Base-by-base conservation (phyloP, 2,888 invertebrate genomes). In the Lamellibrachia satsuma region DNA sequence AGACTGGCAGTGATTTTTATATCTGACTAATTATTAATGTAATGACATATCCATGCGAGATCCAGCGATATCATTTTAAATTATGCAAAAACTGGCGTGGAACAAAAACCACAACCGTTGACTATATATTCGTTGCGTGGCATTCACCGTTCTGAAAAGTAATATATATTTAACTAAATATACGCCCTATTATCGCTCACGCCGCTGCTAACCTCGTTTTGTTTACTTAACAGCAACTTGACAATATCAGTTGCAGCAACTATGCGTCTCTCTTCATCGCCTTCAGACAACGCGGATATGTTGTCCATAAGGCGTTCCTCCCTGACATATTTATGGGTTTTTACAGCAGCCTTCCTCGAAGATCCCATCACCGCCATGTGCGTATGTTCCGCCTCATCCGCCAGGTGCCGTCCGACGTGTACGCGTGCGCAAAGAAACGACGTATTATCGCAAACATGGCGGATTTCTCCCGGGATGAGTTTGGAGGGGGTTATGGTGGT, bases 211-310 rank as follows among this genome's bases (percentile, higher is more conserved):
- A 91, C 91, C 91, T 91, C 39, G 11, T 91, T n/a, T 91, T 91
- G 91, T 91, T 91, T 91, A 91, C 52, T 55, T 52, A 91, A 39
- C n/a, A 91, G 57, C 57, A 91, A 7, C 57, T n/a, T 91, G 39
- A 91, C 91, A 52, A 91, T 91, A 52, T 91, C 91, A 52, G 15
- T 91, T 52, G 91, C 52, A 52, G 91, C 91, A 91, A 55, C 6
- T 91, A 91, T 91, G 52, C 91, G 52, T 55, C 52, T 57, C 52
- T 91, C 55, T 11, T 91, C 91, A 55, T 51, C 52, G 39, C 91
- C 91, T 55, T 91, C 91, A 8, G 52, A 52, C 57, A 91, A 91
- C 57, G 11, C 55, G n/a, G 91, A 55, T 52, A 91, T 91, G 57
- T 2, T 91, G 27, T 91, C 91, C 52, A 91, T 52, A 52, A 91